Evolutionary conservation across 2,888 invertebrate genomes (phyloP), one percentile per base, ranked within the genome.

Genomic region (Epinotia demarniana): DNA sequence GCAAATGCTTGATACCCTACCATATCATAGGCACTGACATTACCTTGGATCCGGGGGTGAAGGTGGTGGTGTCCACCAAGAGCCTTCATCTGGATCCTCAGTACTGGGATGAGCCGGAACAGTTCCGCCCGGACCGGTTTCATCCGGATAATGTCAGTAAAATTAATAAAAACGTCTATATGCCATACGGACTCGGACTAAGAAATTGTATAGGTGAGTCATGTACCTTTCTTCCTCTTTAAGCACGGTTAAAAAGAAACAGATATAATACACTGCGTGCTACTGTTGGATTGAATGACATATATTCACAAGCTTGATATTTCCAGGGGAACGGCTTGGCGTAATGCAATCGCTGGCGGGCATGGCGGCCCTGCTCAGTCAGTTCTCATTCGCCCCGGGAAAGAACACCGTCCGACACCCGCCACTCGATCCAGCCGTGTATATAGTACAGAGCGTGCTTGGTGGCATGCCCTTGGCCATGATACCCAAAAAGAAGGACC

Each of bases 391-490:
- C 46, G 63, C 74, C 0, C 75, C 77, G 12, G 70, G 75, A 18
- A 58, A 61, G 46, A 73, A 55, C 39, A 79, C 78, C 33, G 18
- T 71, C 12, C 72, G 78, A 8, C 43, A 78, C 2, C 80, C 79
- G 0, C 19, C 39, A 19, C 39, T 79, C 1, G 78, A 80, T 18
- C 76, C 79, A 9, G 74, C 23, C 0, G 70, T 78, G 2, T 61
- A 57, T 11, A 72, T 76, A 0, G 79, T 80, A 0, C 80, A 81
- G 66, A 73, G 77, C 61, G 73, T 80, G 33, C 73, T 73, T 9
- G 79, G 78, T 2, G 81, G 81, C 11, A 1, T 81, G n/a, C 80
- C 80, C 0, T 76, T 81, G 1, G 49, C 67, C 0, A 77, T 80
- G 23, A 39, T 61, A 39, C 2, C 77, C 19, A 78, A 78, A 23